These are phyloP conservation scores for Plectropomus leopardus DNA, from an alignment of 2,113 vertebrate species.

Conservation along the genomic window DNA sequence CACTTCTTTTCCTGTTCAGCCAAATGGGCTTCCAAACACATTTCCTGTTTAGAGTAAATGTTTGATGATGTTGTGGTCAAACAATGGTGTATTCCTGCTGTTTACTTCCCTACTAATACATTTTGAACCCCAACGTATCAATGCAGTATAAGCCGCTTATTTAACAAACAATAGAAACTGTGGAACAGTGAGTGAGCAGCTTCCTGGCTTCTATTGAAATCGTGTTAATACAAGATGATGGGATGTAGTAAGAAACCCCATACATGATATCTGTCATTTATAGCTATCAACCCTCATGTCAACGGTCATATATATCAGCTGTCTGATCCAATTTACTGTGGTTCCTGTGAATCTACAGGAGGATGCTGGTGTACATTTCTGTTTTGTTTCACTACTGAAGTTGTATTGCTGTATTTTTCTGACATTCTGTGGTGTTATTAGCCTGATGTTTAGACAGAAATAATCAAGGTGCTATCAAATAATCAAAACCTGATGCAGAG, in stretches of 20 bases:
- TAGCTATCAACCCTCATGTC: constrained; percentile 17
- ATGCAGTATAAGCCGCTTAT: constrained; percentile 13
- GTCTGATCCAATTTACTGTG: constrained; percentile 1
- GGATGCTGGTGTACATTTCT: constrained; percentile 35
- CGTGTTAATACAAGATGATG: constrained; percentile 16
- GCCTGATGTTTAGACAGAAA: constrained; percentile 15
- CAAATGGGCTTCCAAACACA: constrained; percentile 55
- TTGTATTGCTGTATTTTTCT: constrained; percentile 53
- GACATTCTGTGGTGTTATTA: constrained; percentile 20
- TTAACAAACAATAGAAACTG: constrained; percentile 37
- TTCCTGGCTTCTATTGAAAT: constrained; percentile 1
- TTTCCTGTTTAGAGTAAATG: constrained; percentile 70
- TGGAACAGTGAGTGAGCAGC: constrained; percentile 36
- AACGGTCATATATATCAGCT: background rate
- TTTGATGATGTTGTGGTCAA: constrained; percentile 53
- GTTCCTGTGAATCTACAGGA: constrained; percentile 20
- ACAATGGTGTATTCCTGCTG: constrained; percentile 62
- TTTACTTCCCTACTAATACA: constrained; percentile 63
- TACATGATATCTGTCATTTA: background rate
- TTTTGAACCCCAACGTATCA: constrained; percentile 34
- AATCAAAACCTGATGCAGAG: constrained; percentile 32
- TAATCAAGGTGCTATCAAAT: constrained; percentile 33
- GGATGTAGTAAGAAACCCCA: constrained; percentile 19
- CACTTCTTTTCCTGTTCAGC: constrained; percentile 40
- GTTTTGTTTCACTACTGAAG: constrained; percentile 61